A percentile compares a stretch with the other conserved stretches of the same genome.
Conservation (phyloP, 1,140 invertebrate species). For the Macrobrachium nipponense region DNA sequence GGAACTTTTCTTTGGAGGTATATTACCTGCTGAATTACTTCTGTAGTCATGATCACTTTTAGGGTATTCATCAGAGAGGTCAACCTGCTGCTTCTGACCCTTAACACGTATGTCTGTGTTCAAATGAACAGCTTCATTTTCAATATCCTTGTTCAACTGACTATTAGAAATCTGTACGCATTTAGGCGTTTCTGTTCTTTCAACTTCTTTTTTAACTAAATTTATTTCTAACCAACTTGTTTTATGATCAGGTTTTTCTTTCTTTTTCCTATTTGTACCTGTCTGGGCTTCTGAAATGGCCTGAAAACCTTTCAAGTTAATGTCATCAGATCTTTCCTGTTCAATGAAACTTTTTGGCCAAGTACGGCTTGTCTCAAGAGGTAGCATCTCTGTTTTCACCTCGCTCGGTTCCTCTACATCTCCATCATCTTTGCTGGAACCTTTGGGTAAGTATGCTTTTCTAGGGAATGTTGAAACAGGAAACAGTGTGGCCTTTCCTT, state of each 20-base stretch:
- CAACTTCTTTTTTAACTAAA: conserved; percentile 16
- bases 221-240: conserved; percentile 45
- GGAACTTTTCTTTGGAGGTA: conserved; percentile 9
- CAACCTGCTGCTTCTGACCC: conserved; percentile 5
- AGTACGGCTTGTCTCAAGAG: conserved; percentile 3
- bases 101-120: background rate
- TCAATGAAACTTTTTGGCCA: conserved; percentile 41
- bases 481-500: too few species aligned
- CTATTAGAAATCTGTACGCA: conserved; percentile 12
- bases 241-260: conserved; percentile 21
- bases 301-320: conserved; percentile 35
- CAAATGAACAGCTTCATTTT: background rate
- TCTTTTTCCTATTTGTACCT: conserved; percentile 5
- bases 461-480: conserved; percentile 40
- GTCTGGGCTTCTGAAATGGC: conserved; percentile 4
- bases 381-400: background rate
- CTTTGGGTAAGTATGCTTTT: background rate
- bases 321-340: conserved; percentile 44
- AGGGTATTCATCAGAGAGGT: conserved; percentile 51
- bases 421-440: background rate
- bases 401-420: background rate
- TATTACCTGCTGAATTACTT: background rate
- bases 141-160: too few species aligned
- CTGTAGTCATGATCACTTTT: conserved; percentile 44
- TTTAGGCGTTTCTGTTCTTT: background rate